Evolutionary conservation across 2,113 vertebrate species (phyloP).

Genomic region (Cyprinodon variegatus): DNA sequence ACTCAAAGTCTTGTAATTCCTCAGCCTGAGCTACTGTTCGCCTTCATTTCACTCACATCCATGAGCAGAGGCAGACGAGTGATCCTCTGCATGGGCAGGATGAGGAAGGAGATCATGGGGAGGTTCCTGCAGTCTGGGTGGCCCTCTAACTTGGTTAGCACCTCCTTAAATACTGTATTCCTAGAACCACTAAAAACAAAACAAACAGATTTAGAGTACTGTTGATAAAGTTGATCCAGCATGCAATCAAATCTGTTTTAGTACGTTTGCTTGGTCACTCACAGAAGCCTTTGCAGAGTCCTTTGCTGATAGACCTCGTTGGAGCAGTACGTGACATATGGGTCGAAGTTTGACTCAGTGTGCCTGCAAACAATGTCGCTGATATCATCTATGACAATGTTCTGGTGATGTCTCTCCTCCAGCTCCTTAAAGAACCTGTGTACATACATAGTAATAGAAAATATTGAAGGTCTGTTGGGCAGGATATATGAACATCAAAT

Average conservation of each 20-base stretch:
- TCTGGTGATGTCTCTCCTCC: constrained; percentile 89
- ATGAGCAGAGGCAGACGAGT: constrained; percentile 94
- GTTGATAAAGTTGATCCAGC: neutral
- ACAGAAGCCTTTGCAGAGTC: constrained; percentile 92
- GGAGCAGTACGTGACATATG: constrained; percentile 94
- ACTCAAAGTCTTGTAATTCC: constrained; percentile 37
- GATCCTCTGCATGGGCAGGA: constrained; percentile 98
- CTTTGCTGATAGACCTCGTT: constrained; percentile 98
- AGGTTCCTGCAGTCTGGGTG: constrained; percentile 92
- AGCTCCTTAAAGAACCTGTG: constrained; percentile 93
- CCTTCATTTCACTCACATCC: constrained; percentile 87
- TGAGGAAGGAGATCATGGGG: constrained; percentile 98
- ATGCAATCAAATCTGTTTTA: constrained; percentile 3
- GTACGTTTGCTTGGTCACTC: constrained; percentile 65
- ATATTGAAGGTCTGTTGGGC: neutral
- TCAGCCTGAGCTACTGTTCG: constrained; percentile 16
- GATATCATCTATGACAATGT: constrained; percentile 89
- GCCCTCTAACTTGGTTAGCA: constrained; percentile 86
- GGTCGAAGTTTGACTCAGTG: constrained; percentile 88
- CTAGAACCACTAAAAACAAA: constrained; percentile 71
- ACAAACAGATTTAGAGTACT: neutral
- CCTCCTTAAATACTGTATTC: constrained; percentile 90
- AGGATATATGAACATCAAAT: neutral
- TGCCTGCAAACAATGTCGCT: constrained; percentile 92
- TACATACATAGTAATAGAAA: constrained; percentile 2